Conservation (phyloP, 2,888 invertebrate genomes). For the Amphimallon solstitiale region DNA sequence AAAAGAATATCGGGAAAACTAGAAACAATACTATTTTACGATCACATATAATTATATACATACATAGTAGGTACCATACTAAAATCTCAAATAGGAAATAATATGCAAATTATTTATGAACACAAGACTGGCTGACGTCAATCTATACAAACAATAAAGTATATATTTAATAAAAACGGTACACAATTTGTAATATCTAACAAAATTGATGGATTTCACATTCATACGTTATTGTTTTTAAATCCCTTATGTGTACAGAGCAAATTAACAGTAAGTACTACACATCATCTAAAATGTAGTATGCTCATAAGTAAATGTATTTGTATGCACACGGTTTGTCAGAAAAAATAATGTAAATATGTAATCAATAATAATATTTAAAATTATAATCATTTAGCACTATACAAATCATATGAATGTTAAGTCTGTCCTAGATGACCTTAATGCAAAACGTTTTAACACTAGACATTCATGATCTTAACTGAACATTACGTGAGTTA, state of each 20-base stretch:
- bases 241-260: too few species aligned
- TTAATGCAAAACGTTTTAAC: not conserved
- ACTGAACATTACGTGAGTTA: not conserved
- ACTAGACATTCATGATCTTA: not conserved
- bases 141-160: conserved; percentile 12
- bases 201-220: not conserved
- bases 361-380: conserved; percentile 17
- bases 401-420: not conserved
- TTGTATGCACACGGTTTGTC: not conserved
- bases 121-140: conserved; percentile 21
- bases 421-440: not conserved
- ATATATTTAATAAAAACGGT: conserved; percentile 15
- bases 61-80: not conserved
- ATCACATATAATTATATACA: not conserved
- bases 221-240: not conserved
- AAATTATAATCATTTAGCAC: conserved; percentile 9
- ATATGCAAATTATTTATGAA: not conserved
- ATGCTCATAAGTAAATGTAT: too few species aligned
- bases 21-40: conserved; percentile 8
- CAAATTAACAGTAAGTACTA: too few species aligned
- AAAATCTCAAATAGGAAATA: too few species aligned
- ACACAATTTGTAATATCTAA: conserved; percentile 1
- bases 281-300: too few species aligned
- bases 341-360: conserved; percentile 19
- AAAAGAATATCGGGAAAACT: conserved; percentile 4